Conservation (phyloP, 2,797 vertebrate species). For the Euphonia xanthogaster region DNA sequence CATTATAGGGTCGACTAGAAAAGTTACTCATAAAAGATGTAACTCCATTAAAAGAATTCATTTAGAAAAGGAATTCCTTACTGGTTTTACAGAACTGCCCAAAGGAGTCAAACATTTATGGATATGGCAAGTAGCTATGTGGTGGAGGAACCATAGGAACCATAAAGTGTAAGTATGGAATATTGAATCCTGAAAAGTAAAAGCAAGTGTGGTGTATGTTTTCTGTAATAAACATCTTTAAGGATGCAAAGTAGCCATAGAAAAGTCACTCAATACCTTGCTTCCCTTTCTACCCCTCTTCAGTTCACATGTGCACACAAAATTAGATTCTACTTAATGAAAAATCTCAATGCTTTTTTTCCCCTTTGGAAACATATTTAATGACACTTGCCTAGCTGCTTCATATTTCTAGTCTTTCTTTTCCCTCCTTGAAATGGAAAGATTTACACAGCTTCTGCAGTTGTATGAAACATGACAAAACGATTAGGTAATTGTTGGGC, state of each 20-base stretch:
- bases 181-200: background rate
- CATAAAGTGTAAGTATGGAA: background rate
- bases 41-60: background rate
- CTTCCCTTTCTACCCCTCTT: background rate
- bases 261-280: background rate
- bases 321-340: background rate
- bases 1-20: background rate
- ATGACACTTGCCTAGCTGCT: conserved; percentile 20
- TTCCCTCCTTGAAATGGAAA: conserved; percentile 51
- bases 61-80: background rate
- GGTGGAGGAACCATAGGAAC: background rate
- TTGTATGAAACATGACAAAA: background rate
- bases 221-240: background rate
- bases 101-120: background rate
- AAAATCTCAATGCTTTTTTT: background rate
- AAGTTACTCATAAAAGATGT: background rate
- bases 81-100: background rate
- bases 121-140: background rate
- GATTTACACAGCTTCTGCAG: conserved; percentile 36
- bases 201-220: background rate
- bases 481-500: background rate
- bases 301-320: background rate
- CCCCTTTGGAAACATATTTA: background rate
- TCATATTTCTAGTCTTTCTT: conserved; percentile 1
- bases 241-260: background rate